A percentile compares a stretch with the other conserved stretches of the same genome.
These are phyloP conservation scores for Thelaira solivaga DNA, from an alignment of 2,888 invertebrate species.

Conservation along the genomic window DNA sequence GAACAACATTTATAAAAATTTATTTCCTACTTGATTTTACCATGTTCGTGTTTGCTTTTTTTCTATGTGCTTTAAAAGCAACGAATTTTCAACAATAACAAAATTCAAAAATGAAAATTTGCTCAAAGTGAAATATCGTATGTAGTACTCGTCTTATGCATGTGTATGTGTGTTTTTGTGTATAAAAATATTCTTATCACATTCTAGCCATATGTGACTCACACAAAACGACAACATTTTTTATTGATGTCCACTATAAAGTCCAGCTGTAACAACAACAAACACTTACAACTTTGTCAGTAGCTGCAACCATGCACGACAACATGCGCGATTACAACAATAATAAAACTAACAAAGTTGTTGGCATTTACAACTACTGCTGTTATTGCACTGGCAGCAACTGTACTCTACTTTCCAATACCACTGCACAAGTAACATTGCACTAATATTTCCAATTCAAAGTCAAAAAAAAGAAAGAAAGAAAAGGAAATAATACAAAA, in stretches of 20 bases:
- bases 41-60: not conserved
- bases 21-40: conserved; percentile 12
- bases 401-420: not conserved
- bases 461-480: not conserved
- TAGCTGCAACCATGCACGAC: not conserved
- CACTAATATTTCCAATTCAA: not conserved
- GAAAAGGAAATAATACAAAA: too few relatives aligned
- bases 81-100: not conserved
- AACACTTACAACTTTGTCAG: not conserved
- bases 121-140: not conserved
- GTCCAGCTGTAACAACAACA: conserved; percentile 25
- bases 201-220: conserved; percentile 42
- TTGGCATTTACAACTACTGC: conserved; percentile 31
- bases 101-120: not conserved
- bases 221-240: conserved; percentile 45
- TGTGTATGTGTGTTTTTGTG: too few relatives aligned
- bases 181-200: conserved; percentile 36
- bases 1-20: conserved; percentile 29
- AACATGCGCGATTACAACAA: not conserved
- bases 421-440: not conserved
- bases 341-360: conserved; percentile 10
- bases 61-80: not conserved
- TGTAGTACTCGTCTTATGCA: not conserved
- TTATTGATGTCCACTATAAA: conserved; percentile 54
- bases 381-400: conserved; percentile 7